Evolutionary conservation across 2,797 vertebrate species (phyloP).

Genomic region (Gymnodraco acuticeps): DNA sequence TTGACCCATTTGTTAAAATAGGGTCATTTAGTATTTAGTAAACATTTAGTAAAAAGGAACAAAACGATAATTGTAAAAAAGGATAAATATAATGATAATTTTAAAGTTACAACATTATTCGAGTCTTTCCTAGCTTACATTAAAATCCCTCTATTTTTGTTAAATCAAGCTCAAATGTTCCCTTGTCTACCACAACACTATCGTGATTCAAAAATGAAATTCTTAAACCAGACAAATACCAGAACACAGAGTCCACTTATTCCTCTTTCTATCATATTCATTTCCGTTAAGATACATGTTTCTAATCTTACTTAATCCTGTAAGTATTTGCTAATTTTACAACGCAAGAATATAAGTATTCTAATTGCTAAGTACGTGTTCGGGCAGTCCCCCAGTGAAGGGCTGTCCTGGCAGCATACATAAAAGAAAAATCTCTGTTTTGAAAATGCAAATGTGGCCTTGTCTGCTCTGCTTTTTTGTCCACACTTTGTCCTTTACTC

Average conservation of each 20-base stretch:
- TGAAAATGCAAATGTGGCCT: conserved; percentile 62
- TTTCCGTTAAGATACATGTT: not conserved
- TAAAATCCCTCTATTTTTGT: too few relatives aligned
- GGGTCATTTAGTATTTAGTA: too few relatives aligned
- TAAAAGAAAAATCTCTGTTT: conserved; percentile 31
- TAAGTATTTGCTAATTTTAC: conserved; percentile 6
- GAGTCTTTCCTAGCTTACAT: too few relatives aligned
- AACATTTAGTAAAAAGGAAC: too few relatives aligned
- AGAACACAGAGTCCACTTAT: not conserved
- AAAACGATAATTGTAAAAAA: too few relatives aligned
- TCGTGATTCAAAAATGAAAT: not conserved
- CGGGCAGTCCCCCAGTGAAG: not conserved
- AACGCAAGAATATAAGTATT: not conserved
- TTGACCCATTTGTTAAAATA: too few relatives aligned
- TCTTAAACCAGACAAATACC: not conserved
- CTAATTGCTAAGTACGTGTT: not conserved
- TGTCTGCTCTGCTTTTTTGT: conserved; percentile 37
- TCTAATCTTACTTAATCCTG: conserved; percentile 10
- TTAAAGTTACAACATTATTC: too few relatives aligned
- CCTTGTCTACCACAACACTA: too few relatives aligned
- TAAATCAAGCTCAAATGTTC: too few relatives aligned
- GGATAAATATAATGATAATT: too few relatives aligned
- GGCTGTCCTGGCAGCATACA: conserved; percentile 21
- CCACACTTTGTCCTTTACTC: conserved; percentile 43
- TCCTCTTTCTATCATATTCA: not conserved